Percentiles rank a stretch among this genome's conserved stretches.
Evolutionary conservation across 2,797 vertebrate species (phyloP).

Genomic region (Trematomus bernacchii): DNA sequence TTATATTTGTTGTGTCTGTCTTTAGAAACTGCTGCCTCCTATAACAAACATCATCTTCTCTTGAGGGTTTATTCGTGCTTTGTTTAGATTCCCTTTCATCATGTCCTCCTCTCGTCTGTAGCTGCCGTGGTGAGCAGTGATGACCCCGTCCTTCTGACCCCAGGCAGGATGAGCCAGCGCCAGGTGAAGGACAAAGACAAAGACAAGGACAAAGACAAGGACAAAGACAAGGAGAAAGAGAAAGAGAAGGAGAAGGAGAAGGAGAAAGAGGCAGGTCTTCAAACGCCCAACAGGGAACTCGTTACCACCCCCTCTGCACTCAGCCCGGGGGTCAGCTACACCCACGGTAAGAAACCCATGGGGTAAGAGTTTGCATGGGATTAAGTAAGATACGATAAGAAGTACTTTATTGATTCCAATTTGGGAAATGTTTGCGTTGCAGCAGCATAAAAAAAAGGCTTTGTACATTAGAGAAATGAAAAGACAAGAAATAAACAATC

Average conservation of each 20-base stretch:
- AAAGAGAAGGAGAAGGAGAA: constrained; percentile 15
- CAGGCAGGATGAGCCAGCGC: constrained; percentile 96
- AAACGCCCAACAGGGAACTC: constrained; percentile 91
- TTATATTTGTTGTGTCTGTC: too few relatives aligned
- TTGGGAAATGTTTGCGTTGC: too few relatives aligned
- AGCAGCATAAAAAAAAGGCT: too few relatives aligned
- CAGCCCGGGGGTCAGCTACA: constrained; percentile 90
- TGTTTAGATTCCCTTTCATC: not conserved
- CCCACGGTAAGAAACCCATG: constrained; percentile 86
- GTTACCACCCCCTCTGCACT: constrained; percentile 85
- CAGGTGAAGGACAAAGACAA: constrained; percentile 87
- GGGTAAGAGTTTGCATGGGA: too few relatives aligned
- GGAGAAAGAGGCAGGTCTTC: constrained; percentile 90
- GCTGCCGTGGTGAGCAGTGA: constrained; percentile 88
- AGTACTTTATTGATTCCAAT: too few relatives aligned
- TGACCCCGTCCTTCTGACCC: constrained; percentile 89
- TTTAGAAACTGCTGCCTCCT: not conserved
- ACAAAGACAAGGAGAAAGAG: constrained; percentile 57
- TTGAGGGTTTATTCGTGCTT: not conserved
- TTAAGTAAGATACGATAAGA: too few relatives aligned
- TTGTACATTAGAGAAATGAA: too few relatives aligned
- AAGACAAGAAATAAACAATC: too few relatives aligned
- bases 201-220: constrained; percentile 61
- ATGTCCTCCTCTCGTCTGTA: constrained; percentile 21
- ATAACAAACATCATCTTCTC: not conserved